Conservation (phyloP, 2,888 invertebrate species). For the Leistus spinibarbis region DNA sequence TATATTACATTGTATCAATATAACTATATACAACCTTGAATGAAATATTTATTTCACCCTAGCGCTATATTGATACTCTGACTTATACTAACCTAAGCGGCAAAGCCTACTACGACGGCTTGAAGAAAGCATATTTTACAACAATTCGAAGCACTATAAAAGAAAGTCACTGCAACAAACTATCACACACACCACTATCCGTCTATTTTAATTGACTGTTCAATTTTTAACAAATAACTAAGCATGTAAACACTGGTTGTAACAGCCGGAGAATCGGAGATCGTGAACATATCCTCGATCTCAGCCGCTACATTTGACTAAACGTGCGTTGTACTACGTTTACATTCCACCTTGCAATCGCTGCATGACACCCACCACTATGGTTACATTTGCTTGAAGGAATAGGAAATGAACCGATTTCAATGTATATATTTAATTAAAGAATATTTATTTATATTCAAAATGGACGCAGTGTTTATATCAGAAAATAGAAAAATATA, state of each 20-base stretch:
- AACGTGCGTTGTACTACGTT: slow-evolving; percentile 7
- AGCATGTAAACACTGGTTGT: slow-evolving; percentile 29
- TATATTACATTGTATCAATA: background rate
- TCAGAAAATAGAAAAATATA: too few relatives aligned
- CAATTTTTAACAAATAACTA: background rate
- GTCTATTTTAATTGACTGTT: slow-evolving; percentile 30
- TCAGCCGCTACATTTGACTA: slow-evolving; percentile 31
- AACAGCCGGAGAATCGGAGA: slow-evolving; percentile 19
- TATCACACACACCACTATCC: slow-evolving; percentile 19
- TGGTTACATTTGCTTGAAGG: background rate
- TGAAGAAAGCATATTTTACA: slow-evolving; percentile 14
- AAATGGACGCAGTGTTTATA: too few relatives aligned
- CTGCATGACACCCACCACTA: background rate
- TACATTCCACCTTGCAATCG: slow-evolving; percentile 4
- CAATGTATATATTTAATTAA: too few relatives aligned
- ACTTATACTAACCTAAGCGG: slow-evolving; percentile 35
- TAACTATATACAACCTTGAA: background rate
- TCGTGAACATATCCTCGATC: slow-evolving; percentile 21
- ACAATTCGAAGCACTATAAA: slow-evolving; percentile 9
- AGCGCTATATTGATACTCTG: slow-evolving; percentile 9
- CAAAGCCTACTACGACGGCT: slow-evolving; percentile 10
- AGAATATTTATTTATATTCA: too few relatives aligned
- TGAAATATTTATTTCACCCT: slow-evolving; percentile 36
- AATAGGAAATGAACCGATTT: too few relatives aligned
- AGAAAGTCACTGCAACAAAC: slow-evolving; percentile 9